phyloP scores from a whole-genome alignment of 2,888 invertebrate species.

The Blera fallax region DNA sequence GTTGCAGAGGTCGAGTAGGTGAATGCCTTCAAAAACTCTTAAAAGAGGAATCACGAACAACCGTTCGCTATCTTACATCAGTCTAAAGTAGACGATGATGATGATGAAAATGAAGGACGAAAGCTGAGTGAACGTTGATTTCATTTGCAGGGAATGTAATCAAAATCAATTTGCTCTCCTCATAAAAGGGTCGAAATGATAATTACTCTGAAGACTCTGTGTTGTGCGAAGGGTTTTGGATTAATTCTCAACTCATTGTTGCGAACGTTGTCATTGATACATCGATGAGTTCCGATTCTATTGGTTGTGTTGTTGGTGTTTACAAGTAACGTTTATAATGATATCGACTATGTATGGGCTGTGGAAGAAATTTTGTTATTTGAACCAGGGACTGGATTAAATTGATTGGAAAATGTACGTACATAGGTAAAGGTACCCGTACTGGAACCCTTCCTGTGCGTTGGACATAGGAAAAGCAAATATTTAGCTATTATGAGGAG shows the following conservation, averaged over 20 bases:
- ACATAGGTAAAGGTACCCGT: neutral
- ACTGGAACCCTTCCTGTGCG: neutral
- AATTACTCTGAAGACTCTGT: constrained; percentile 3
- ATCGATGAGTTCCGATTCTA: constrained; percentile 15
- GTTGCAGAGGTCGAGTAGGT: neutral
- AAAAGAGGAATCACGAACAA: neutral
- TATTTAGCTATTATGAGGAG: neutral
- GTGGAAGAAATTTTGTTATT: neutral
- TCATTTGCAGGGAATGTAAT: constrained; percentile 49
- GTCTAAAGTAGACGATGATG: constrained; percentile 23
- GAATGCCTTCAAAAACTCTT: neutral
- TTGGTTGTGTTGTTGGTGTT: neutral
- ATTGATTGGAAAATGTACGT: constrained; percentile 21
- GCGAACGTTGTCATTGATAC: neutral
- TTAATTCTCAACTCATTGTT: constrained; percentile 28
- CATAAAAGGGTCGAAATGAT: constrained; percentile 28
- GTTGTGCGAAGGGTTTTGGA: constrained; percentile 1
- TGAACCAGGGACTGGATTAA: neutral
- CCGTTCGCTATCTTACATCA: constrained; percentile 29
- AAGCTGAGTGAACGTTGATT: constrained; percentile 45
- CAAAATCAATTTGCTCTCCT: constrained; percentile 56
- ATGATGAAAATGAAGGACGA: constrained; percentile 35
- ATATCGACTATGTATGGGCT: neutral
- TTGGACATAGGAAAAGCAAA: neutral
- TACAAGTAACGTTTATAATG: neutral